Evolutionary conservation across 2,797 vertebrate species (phyloP).

Genomic region (Pterois miles): DNA sequence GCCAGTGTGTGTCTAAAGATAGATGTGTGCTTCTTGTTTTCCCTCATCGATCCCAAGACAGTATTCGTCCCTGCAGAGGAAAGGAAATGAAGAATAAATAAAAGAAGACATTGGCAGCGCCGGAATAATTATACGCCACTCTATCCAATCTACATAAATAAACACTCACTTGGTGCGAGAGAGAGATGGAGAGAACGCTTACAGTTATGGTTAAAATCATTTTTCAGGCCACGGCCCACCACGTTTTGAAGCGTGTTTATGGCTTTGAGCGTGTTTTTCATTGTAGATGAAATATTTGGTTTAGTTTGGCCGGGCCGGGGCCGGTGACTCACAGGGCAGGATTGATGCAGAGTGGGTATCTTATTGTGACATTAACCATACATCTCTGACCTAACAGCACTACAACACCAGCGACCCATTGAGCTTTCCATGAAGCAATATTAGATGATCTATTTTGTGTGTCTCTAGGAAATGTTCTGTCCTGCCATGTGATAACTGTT

Average conservation of each 20-base stretch:
- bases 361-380: constrained; percentile 78
- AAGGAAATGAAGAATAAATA: constrained; percentile 81
- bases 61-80: constrained; percentile 62
- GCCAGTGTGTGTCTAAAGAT: constrained; percentile 62
- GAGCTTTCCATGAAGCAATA: constrained; percentile 67
- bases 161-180: constrained; percentile 63
- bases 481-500: constrained; percentile 26
- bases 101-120: constrained; percentile 77
- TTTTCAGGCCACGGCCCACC: constrained; percentile 74
- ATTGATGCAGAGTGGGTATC: constrained; percentile 75
- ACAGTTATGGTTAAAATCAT: constrained; percentile 81
- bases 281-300: constrained; percentile 84
- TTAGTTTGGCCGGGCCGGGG: constrained; percentile 72
- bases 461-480: constrained; percentile 1
- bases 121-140: constrained; percentile 81
- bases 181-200: constrained; percentile 40
- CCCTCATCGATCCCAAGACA: constrained; percentile 58
- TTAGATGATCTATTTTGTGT: constrained; percentile 33
- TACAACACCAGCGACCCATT: constrained; percentile 73
- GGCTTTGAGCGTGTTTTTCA: constrained; percentile 82
- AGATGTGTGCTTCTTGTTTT: constrained; percentile 70
- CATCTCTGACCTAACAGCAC: constrained; percentile 72
- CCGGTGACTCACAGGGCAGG: constrained; percentile 63
- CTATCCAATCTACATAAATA: constrained; percentile 87
- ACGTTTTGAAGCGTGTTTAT: constrained; percentile 80